Conservation (phyloP, 2,113 vertebrate genomes). For the Ctenodactylus gundi region DNA sequence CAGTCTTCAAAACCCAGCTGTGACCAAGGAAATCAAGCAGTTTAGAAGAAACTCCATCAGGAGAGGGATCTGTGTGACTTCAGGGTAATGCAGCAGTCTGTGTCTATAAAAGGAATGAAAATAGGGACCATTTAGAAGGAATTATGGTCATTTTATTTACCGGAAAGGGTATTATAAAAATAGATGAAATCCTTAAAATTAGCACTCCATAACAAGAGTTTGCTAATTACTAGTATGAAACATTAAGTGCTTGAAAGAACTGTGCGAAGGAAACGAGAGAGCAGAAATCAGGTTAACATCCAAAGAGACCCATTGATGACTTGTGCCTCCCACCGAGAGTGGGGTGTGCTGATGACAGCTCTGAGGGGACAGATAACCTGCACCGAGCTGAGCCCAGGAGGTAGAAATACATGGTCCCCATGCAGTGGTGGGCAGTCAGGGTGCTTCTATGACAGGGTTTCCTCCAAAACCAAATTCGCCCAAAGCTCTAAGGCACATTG, state of each 20-base stretch:
- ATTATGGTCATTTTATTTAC: conserved; percentile 54
- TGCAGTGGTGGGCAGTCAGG: not conserved
- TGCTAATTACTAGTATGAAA: conserved; percentile 80
- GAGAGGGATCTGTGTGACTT: no score
- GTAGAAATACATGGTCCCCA: not conserved
- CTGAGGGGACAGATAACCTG: conserved; percentile 52
- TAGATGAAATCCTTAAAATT: conserved; percentile 71
- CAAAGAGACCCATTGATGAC: conserved; percentile 65
- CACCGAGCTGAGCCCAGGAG: conserved; percentile 56
- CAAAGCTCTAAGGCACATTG: not conserved
- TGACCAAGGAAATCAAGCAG: not conserved
- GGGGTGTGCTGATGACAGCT: conserved; percentile 74
- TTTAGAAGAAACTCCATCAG: not conserved
- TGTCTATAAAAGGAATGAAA: not conserved
- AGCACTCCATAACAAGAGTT: conserved; percentile 77
- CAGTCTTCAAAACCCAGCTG: not conserved
- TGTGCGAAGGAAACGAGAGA: conserved; percentile 75
- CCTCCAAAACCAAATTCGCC: not conserved
- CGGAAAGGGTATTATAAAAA: conserved; percentile 45
- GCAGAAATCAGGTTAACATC: conserved; percentile 68
- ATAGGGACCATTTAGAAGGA: conserved; percentile 19
- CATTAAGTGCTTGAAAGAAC: conserved; percentile 79
- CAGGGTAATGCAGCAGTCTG: not conserved
- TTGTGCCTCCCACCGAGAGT: conserved; percentile 74
- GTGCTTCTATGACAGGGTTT: not conserved